Conservation (phyloP, 2,888 invertebrate species). For the Drosophila robusta region DNA sequence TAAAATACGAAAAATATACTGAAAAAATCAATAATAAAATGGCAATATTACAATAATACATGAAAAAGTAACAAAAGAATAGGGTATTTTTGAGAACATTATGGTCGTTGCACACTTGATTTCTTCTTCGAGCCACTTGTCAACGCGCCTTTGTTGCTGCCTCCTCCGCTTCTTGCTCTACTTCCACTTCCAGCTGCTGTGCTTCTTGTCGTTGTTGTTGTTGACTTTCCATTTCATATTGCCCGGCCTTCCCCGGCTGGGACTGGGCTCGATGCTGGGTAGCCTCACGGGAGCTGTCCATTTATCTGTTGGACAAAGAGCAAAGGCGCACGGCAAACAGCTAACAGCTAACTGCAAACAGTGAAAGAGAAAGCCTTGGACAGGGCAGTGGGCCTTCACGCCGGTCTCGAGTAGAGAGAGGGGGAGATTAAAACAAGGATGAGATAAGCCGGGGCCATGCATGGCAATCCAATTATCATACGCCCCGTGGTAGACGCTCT, state of each 20-base stretch:
- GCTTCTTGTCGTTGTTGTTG: conserved; percentile 47
- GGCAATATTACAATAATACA: too few species aligned
- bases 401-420: background rate
- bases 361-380: conserved; percentile 52
- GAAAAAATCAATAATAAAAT: too few species aligned
- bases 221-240: conserved; percentile 58
- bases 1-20: too few species aligned
- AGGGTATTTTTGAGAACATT: conserved; percentile 21
- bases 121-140: conserved; percentile 59
- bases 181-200: conserved; percentile 22
- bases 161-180: conserved; percentile 50
- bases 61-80: background rate
- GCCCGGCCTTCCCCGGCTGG: background rate
- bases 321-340: conserved; percentile 44
- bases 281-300: conserved; percentile 63
- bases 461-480: conserved; percentile 79
- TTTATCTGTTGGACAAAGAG: conserved; percentile 69
- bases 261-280: conserved; percentile 4
- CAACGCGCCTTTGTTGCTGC: conserved; percentile 64
- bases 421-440: background rate
- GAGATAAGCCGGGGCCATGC: conserved; percentile 38
- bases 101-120: background rate
- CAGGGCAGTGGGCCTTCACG: conserved; percentile 8
- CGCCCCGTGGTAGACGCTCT: conserved; percentile 67
- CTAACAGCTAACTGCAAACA: conserved; percentile 38